A percentile compares a stretch with the other conserved stretches of the same genome.
These are phyloP conservation scores for Silurus lanzhouensis DNA, from an alignment of 2,797 vertebrate species.

Conservation along the genomic window DNA sequence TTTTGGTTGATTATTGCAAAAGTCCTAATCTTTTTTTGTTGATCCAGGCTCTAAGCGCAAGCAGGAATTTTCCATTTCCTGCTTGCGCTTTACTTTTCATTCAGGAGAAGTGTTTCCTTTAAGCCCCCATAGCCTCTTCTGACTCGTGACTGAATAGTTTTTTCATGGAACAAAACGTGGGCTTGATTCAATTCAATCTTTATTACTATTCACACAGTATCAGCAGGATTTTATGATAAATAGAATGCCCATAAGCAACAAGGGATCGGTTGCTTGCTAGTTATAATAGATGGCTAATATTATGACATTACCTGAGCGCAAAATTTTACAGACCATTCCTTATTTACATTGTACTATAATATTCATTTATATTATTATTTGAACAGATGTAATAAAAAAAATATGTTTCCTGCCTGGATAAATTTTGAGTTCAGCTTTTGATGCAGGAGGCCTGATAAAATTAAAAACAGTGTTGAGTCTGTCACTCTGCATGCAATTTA, in stretches of 20 bases:
- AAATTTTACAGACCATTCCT: background rate
- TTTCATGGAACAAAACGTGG: background rate
- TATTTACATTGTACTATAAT: background rate
- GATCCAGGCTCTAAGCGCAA: background rate
- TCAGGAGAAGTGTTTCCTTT: background rate
- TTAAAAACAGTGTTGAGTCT: conserved; percentile 12
- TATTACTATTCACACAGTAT: background rate
- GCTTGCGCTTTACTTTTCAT: background rate
- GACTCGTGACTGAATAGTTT: background rate
- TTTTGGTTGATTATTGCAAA: background rate
- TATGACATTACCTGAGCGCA: background rate
- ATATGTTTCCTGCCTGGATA: background rate
- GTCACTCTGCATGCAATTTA: conserved; percentile 25
- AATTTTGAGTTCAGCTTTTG: background rate
- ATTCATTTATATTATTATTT: background rate
- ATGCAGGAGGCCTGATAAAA: background rate
- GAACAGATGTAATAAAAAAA: background rate
- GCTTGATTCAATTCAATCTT: background rate
- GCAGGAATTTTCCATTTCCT: background rate
- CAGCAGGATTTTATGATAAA: background rate
- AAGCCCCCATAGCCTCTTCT: background rate
- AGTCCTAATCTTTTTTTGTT: background rate
- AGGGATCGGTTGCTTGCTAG: background rate
- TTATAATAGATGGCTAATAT: background rate
- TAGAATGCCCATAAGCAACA: background rate